Conservation (phyloP, 2,797 vertebrate species). For the Tragopan temminckii region DNA sequence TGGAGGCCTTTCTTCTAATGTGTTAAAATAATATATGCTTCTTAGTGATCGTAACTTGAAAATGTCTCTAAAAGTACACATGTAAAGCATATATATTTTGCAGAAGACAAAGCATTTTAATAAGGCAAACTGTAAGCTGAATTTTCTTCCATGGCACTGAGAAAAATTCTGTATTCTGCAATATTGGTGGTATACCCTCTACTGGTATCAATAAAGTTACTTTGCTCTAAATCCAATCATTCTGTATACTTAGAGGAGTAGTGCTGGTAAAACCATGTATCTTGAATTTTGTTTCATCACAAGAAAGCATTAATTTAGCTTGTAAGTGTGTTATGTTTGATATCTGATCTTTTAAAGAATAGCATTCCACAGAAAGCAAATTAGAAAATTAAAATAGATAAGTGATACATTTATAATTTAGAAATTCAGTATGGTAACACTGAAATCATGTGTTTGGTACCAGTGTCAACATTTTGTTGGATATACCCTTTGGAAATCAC, state of each 20-base stretch:
- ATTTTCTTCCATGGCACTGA: neutral
- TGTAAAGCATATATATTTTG: neutral
- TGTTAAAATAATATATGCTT: neutral
- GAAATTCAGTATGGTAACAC: neutral
- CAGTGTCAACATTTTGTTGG: neutral
- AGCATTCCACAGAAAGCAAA: neutral
- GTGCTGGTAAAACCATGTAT: conserved; percentile 26
- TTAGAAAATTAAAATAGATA: neutral
- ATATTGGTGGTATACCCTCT: neutral
- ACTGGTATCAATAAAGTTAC: conserved; percentile 23
- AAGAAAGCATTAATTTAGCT: conserved; percentile 48
- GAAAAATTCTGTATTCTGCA: neutral
- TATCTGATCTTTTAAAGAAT: conserved; percentile 8
- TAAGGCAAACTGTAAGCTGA: neutral
- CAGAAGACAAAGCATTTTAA: neutral
- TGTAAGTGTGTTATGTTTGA: neutral
- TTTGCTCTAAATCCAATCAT: neutral
- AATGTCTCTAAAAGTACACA: neutral
- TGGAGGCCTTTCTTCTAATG: neutral
- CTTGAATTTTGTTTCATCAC: neutral
- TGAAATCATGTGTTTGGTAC: neutral
- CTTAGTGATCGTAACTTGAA: neutral
- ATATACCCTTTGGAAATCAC: neutral
- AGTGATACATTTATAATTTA: neutral
- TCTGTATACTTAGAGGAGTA: conserved; percentile 26